Evolutionary conservation across 2,888 invertebrate species (phyloP).

Genomic region (Panopea generosa): DNA sequence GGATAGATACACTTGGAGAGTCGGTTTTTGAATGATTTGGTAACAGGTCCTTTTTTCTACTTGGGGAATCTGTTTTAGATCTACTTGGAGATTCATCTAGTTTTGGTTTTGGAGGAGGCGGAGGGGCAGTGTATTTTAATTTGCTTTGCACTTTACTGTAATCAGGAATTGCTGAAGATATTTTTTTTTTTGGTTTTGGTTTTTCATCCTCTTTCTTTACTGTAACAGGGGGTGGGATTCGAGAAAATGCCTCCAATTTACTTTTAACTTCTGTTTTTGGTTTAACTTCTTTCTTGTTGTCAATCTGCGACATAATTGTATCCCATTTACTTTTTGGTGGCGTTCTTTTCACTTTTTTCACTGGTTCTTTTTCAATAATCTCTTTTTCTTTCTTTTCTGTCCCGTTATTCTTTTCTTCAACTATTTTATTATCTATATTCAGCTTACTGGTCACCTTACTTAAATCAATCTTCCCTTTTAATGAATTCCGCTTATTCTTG

Average conservation of each 20-base stretch:
- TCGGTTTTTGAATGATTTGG: slow-evolving; percentile 6
- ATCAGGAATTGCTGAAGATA: slow-evolving; percentile 74
- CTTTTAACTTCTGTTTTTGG: slow-evolving; percentile 94
- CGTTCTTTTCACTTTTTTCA: slow-evolving; percentile 74
- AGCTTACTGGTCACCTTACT: slow-evolving; percentile 65
- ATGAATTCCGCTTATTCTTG: slow-evolving; percentile 69
- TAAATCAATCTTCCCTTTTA: slow-evolving; percentile 53
- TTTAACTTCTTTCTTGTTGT: slow-evolving; percentile 86
- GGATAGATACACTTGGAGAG: neutral
- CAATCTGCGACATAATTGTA: slow-evolving; percentile 80
- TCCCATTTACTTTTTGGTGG: slow-evolving; percentile 82
- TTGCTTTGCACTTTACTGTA: slow-evolving; percentile 80
- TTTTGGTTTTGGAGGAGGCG: slow-evolving; percentile 34
- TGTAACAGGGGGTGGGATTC: slow-evolving; percentile 60
- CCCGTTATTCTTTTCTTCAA: slow-evolving; percentile 47
- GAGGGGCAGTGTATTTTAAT: slow-evolving; percentile 65
- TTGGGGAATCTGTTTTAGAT: slow-evolving; percentile 1
- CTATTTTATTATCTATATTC: slow-evolving; percentile 51
- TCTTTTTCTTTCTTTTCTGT: slow-evolving; percentile 55
- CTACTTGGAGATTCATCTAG: slow-evolving; percentile 35
- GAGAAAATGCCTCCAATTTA: slow-evolving; percentile 87
- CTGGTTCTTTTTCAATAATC: slow-evolving; percentile 72
- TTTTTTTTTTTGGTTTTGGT: slow-evolving; percentile 63
- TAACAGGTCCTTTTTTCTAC: neutral
- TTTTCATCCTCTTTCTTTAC: slow-evolving; percentile 57